Conservation (phyloP, 1,140 invertebrate species). For the Druon quercuslanigerum region DNA sequence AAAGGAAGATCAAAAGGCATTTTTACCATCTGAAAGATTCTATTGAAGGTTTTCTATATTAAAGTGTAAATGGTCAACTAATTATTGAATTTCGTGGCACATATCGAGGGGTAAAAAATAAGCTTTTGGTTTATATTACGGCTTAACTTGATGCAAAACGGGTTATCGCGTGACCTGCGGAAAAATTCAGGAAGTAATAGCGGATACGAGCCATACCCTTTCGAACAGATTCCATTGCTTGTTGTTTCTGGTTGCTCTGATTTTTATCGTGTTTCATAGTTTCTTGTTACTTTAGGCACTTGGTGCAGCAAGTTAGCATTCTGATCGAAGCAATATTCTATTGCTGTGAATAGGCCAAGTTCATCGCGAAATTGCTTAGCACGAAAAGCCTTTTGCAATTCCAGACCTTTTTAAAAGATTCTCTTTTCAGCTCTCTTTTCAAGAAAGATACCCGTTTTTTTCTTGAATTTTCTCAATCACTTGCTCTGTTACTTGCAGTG, state of each 20-base stretch:
- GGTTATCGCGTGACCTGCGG: conserved; percentile 12
- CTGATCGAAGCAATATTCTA: neutral
- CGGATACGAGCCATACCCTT: conserved; percentile 6
- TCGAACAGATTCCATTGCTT: neutral
- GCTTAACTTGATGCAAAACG: neutral
- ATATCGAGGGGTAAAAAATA: neutral
- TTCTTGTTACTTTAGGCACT: neutral
- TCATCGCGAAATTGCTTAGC: no score
- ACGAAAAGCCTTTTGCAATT: no score
- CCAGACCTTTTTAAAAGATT: no score
- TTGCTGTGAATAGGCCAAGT: no score
- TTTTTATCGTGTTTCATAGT: neutral
- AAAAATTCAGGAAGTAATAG: conserved; percentile 3
- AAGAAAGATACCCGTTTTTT: no score
- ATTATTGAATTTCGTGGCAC: neutral
- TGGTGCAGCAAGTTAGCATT: neutral
- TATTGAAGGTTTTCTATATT: no score
- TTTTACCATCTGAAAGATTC: no score
- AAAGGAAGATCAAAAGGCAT: no score
- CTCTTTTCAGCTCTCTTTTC: no score
- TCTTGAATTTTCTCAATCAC: no score
- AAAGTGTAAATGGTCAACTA: no score
- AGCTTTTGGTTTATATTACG: conserved; percentile 5
- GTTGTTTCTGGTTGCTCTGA: neutral
- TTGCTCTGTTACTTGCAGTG: no score